phyloP scores from a whole-genome alignment of 2,113 vertebrate species.

The Orientallactaga bullata region DNA sequence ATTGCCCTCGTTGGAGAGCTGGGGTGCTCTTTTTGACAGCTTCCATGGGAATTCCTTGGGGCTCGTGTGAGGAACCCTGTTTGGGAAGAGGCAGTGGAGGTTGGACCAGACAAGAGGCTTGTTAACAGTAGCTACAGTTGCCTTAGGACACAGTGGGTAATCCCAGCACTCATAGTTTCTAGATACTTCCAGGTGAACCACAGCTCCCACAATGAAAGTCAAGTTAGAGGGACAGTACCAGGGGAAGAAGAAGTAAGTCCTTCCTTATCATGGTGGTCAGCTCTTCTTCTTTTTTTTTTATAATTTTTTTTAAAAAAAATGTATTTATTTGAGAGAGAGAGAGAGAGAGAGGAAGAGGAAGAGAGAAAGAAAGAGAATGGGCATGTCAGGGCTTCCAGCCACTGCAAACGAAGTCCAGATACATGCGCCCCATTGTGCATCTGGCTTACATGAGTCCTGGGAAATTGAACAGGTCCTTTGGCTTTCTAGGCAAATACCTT shows the following conservation, averaged over 20 bases:
- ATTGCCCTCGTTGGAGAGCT: neutral
- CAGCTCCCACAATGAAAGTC: neutral
- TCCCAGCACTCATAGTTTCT: neutral
- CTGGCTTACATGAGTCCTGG: no score
- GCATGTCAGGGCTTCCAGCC: no score
- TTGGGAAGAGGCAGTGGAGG: neutral
- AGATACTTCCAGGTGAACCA: neutral
- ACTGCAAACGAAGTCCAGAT: no score
- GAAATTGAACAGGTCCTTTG: no score
- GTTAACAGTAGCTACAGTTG: neutral
- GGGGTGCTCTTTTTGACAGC: constrained; percentile 59
- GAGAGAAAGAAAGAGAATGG: no score
- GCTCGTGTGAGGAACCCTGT: neutral
- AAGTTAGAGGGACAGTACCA: neutral
- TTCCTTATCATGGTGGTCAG: neutral
- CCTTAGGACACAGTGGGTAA: neutral
- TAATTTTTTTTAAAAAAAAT: no score
- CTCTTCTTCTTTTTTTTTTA: no score
- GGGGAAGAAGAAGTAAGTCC: neutral
- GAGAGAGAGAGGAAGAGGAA: no score
- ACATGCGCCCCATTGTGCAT: no score
- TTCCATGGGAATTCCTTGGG: constrained; percentile 14
- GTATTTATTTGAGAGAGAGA: no score
- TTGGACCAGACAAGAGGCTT: neutral
- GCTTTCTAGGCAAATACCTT: no score